Percentiles rank a stretch among this genome's conserved stretches.
phyloP scores from a whole-genome alignment of 1,140 invertebrate genomes.

The Microplitis demolitor region DNA sequence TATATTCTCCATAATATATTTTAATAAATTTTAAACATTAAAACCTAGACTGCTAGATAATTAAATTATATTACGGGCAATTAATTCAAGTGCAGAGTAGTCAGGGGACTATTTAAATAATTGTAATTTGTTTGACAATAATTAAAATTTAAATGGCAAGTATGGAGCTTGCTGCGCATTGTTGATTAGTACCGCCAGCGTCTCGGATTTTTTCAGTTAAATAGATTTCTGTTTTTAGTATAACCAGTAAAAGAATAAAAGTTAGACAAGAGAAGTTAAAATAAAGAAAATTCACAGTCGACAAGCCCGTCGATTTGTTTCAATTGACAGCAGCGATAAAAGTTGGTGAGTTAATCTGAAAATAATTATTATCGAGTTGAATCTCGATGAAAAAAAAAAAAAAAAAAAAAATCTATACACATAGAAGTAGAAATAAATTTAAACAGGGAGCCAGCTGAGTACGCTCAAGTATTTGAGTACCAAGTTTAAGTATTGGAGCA shows the following conservation, averaged over 20 bases:
- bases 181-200: background rate
- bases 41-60: too few relatives aligned
- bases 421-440: constrained; percentile 22
- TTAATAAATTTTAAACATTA: too few relatives aligned
- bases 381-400: background rate
- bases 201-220: too few relatives aligned
- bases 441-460: background rate
- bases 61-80: too few relatives aligned
- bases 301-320: constrained; percentile 21
- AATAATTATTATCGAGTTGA: constrained; percentile 10
- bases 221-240: background rate
- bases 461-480: background rate
- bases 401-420: background rate
- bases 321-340: constrained; percentile 25
- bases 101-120: too few relatives aligned
- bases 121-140: too few relatives aligned
- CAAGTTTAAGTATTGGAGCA: background rate
- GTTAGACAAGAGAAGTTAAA: background rate
- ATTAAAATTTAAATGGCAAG: too few relatives aligned
- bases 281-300: background rate
- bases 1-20: too few relatives aligned
- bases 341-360: constrained; percentile 19
- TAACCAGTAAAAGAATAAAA: background rate
- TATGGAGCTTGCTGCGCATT: too few relatives aligned
- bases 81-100: too few relatives aligned